Evolutionary conservation across 2,113 vertebrate species (phyloP).

Genomic region (Chaetodon auriga): DNA sequence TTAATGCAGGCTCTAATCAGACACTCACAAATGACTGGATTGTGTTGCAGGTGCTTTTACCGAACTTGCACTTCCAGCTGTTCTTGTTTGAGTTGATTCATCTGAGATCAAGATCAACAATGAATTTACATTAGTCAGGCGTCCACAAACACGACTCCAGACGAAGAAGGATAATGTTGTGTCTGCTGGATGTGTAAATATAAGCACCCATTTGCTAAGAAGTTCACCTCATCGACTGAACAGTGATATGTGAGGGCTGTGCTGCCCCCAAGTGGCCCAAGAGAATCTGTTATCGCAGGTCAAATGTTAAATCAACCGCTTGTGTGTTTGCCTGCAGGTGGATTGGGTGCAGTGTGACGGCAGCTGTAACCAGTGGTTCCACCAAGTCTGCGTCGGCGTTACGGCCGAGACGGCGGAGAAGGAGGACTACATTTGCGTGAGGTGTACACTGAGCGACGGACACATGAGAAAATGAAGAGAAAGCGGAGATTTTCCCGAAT

Average conservation of each 20-base stretch:
- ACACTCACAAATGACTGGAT: too few relatives aligned
- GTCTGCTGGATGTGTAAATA: background rate
- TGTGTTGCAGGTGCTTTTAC: too few relatives aligned
- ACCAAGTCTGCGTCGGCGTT: constrained; percentile 96
- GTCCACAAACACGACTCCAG: background rate
- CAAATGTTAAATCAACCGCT: background rate
- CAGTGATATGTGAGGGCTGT: background rate
- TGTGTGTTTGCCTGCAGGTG: constrained; percentile 84
- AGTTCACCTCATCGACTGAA: background rate
- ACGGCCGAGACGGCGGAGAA: constrained; percentile 95
- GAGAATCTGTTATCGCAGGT: background rate
- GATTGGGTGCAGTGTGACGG: constrained; percentile 99
- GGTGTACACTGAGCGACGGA: constrained; percentile 84
- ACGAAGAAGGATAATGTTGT: background rate
- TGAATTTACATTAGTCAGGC: background rate
- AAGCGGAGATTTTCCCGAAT: constrained; percentile 6
- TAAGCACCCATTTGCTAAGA: background rate
- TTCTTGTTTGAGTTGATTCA: too few relatives aligned
- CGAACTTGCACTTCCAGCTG: too few relatives aligned
- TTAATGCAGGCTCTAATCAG: too few relatives aligned
- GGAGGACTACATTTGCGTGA: constrained; percentile 95
- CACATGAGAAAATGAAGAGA: constrained; percentile 65
- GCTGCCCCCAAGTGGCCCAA: background rate
- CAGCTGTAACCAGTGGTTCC: constrained; percentile 99
- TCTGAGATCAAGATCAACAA: background rate